phyloP scores from a whole-genome alignment of 2,113 vertebrate species.

The Siniperca knerii region DNA sequence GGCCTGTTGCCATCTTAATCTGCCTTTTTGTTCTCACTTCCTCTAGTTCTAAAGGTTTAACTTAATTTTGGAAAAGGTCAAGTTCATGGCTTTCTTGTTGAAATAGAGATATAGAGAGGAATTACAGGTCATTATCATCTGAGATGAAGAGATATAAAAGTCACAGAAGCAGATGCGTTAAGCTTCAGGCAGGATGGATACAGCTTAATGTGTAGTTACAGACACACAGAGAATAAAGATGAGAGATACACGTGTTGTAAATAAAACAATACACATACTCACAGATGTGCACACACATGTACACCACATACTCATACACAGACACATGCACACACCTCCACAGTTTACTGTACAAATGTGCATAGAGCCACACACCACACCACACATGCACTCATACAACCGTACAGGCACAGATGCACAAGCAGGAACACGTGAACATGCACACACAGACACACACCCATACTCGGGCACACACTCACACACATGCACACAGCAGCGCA shows the following conservation, averaged over 20 bases:
- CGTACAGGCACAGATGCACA: background rate
- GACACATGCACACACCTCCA: background rate
- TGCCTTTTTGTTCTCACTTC: background rate
- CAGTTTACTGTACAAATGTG: background rate
- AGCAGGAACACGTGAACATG: background rate
- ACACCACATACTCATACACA: background rate
- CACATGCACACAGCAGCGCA: background rate
- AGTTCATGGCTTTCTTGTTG: constrained; percentile 18
- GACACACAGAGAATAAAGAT: background rate
- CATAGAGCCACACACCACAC: background rate
- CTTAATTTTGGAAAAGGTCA: constrained; percentile 55
- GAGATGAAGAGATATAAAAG: background rate
- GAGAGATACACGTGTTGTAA: background rate
- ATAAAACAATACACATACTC: background rate
- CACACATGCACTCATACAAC: background rate
- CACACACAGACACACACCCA: background rate
- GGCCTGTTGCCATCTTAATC: background rate
- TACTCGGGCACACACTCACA: background rate
- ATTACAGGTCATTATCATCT: constrained; percentile 19
- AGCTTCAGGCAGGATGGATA: background rate
- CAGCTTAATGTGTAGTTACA: background rate
- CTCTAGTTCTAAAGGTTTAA: constrained; percentile 26
- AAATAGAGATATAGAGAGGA: constrained; percentile 6
- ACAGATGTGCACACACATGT: background rate
- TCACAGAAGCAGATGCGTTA: background rate